These are phyloP conservation scores for Lasioglossum villosulum DNA, from an alignment of 2,888 invertebrate genomes.

Conservation along the genomic window DNA sequence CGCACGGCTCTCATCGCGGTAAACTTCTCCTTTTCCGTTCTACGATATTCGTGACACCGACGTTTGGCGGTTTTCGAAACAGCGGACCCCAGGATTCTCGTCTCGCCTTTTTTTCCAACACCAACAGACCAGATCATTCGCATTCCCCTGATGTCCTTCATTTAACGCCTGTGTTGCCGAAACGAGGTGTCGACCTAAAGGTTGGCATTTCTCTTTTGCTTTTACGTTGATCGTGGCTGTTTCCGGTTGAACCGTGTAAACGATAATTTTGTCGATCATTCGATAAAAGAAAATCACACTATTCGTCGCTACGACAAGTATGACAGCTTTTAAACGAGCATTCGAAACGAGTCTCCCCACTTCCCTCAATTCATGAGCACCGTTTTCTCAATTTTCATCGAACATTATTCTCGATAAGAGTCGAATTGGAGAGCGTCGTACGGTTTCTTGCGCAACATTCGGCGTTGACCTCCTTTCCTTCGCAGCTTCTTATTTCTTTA, in stretches of 20 bases:
- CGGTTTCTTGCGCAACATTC: constrained; percentile 53
- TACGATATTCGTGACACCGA: constrained; percentile 15
- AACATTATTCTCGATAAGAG: constrained; percentile 21
- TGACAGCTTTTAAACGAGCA: background rate
- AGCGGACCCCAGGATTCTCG: constrained; percentile 3
- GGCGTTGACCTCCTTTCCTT: constrained; percentile 62
- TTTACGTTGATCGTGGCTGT: background rate
- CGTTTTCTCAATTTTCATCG: background rate
- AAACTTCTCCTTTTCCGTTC: constrained; percentile 39
- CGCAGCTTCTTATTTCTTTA: constrained; percentile 40
- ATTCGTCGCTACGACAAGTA: background rate
- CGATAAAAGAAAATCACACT: background rate
- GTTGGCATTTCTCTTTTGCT: background rate
- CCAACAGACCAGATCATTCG: background rate
- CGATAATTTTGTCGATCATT: background rate
- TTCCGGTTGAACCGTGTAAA: background rate
- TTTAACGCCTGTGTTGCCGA: background rate
- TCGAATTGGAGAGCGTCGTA: constrained; percentile 31
- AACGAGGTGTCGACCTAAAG: background rate
- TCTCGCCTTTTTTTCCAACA: background rate
- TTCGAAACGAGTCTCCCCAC: background rate
- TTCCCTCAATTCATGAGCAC: background rate
- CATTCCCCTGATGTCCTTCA: background rate
- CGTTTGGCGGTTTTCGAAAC: constrained; percentile 9
- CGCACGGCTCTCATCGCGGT: constrained; percentile 23